Evolutionary conservation across 1,140 invertebrate species (phyloP), one percentile per base, ranked within the genome.

Genomic region (Drosophila azteca): DNA sequence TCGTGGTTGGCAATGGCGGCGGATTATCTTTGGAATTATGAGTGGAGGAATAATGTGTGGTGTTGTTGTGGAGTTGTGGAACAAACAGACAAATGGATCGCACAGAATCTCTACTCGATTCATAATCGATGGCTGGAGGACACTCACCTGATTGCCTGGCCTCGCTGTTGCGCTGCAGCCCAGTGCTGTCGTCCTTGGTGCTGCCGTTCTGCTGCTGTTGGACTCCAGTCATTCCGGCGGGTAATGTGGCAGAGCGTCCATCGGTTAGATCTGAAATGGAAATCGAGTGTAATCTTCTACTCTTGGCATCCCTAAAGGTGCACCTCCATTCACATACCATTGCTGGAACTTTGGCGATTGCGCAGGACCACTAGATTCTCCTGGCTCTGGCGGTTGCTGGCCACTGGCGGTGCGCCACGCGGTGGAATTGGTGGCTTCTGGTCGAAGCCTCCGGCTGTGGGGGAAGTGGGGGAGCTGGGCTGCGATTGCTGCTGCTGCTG

Each of bases 381-480:
- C 55, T 83, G 89, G 59, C 89, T 92, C 65, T 92, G 90, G 6
- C 91, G 84, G 26, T 76, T 72, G 52, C 93, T 93, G 59, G 94
- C 90, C 11, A 93, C 93, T 11, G 93, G 93, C 3, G 93, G 93
- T 2, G 92, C 93, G 8, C 93, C 93, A 77, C 93, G 89, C 0
- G 93, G 93, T 50, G 93, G 93, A 60, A 94, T 93, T 0, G 93
- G 93, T 46, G 93, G 93, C 69, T 93, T 93, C 17, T 94, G 93
- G n/a, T 84, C 91, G 3, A 91, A 81, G 17, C 35, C 35, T 13
- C 65, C 74, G 2, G 75, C 11, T 44, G 91, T 84, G 88, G 71
- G 93, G 91, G 83, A 87, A 45, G 82, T 77, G 35, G 82, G 74
- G 87, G 83, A 88, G 54, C 82, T 78, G 54, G 83, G 75, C 68